phyloP scores from a whole-genome alignment of 2,888 invertebrate species.

The Dorcus parallelipipedus region DNA sequence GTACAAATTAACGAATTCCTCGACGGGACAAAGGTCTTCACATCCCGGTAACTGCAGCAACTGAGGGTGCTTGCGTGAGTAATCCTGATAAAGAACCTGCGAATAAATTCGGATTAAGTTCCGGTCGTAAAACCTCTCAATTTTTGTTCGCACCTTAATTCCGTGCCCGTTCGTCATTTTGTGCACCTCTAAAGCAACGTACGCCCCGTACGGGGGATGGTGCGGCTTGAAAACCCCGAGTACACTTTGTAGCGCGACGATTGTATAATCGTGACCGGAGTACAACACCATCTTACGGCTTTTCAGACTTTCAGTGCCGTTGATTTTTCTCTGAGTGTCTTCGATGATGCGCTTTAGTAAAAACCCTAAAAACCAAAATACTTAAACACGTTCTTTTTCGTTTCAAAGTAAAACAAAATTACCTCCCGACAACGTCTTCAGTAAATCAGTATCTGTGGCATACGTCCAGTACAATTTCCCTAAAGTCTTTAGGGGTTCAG shows the following conservation, averaged over 20 bases:
- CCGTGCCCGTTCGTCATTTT: not conserved
- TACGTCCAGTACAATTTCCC: conserved; percentile 41
- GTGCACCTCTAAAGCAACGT: conserved; percentile 36
- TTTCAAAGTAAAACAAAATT: not conserved
- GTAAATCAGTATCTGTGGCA: conserved; percentile 36
- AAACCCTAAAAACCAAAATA: conserved; percentile 8
- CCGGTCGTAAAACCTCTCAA: too few species aligned
- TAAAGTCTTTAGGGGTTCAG: conserved; percentile 37
- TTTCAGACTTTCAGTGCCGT: conserved; percentile 1
- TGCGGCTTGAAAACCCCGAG: conserved; percentile 49
- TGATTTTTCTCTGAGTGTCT: conserved; percentile 6
- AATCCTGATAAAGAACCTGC: conserved; percentile 13
- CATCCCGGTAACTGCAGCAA: conserved; percentile 8
- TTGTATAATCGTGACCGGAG: conserved; percentile 55
- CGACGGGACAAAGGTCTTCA: conserved; percentile 9
- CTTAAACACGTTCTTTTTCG: too few species aligned
- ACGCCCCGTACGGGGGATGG: conserved; percentile 34
- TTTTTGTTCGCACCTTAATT: conserved; percentile 5
- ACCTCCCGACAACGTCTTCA: conserved; percentile 34
- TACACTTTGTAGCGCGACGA: conserved; percentile 49
- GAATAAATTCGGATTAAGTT: not conserved
- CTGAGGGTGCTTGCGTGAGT: conserved; percentile 6
- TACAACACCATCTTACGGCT: conserved; percentile 37
- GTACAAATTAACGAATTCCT: conserved; percentile 7
- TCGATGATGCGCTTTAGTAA: conserved; percentile 9